A percentile compares a stretch with the other conserved stretches of the same genome.
Evolutionary conservation across 2,888 invertebrate genomes (phyloP).

Genomic region (Agonopterix arenella): DNA sequence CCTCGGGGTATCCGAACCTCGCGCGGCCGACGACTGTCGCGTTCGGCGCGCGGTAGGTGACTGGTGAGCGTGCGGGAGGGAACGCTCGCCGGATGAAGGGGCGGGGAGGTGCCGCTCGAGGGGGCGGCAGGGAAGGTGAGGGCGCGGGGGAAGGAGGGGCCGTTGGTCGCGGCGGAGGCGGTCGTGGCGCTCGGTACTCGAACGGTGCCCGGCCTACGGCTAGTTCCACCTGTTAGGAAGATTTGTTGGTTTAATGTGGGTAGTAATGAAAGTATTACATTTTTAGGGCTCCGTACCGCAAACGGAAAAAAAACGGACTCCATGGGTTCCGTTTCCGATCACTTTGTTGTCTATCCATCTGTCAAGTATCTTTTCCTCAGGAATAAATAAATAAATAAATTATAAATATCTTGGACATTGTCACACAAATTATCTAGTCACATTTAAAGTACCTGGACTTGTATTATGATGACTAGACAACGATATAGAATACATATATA

Average conservation of each 20-base stretch:
- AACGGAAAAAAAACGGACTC: no score
- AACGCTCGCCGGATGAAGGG: conserved; percentile 24
- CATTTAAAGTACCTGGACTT: no score
- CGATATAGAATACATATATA: no score
- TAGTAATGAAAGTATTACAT: no score
- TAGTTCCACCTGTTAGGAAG: conserved; percentile 48
- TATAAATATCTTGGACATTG: no score
- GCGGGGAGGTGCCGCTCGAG: conserved; percentile 16
- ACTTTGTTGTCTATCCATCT: no score
- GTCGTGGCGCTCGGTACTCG: conserved; percentile 45
- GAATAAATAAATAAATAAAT: no score
- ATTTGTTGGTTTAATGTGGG: neutral
- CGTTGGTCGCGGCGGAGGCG: conserved; percentile 20
- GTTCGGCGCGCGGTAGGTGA: conserved; percentile 16
- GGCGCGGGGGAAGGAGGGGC: conserved; percentile 15
- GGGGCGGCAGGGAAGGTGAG: conserved; percentile 10
- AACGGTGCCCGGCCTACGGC: conserved; percentile 59
- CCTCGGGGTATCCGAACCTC: conserved; percentile 18
- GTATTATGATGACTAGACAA: no score
- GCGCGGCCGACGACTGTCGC: neutral
- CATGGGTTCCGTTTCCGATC: no score
- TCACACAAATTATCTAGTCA: no score
- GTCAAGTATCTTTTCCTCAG: no score
- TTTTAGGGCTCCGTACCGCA: no score
- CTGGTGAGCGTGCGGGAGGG: conserved; percentile 20